Conservation (phyloP, 2,888 invertebrate species). For the Lobophora halterata region DNA sequence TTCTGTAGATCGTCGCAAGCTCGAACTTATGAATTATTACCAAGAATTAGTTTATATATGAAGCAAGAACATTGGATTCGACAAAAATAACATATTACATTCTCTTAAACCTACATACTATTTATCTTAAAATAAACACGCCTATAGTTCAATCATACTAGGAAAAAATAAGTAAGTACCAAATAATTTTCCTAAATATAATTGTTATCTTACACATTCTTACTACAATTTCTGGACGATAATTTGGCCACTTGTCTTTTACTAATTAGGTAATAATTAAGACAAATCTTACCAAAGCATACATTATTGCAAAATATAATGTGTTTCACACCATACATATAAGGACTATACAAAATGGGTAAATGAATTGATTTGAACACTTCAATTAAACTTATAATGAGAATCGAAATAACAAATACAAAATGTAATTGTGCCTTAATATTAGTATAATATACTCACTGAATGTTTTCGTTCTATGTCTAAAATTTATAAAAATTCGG, state of each 20-base stretch:
- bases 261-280: slow-evolving; percentile 54
- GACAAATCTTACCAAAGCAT: slow-evolving; percentile 48
- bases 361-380: slow-evolving; percentile 30
- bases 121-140: too few species aligned
- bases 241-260: slow-evolving; percentile 77
- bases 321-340: slow-evolving; percentile 35
- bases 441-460: slow-evolving; percentile 12
- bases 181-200: slow-evolving; percentile 17
- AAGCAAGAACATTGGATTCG: too few species aligned
- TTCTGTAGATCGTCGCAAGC: too few species aligned
- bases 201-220: slow-evolving; percentile 30
- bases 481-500: slow-evolving; percentile 16
- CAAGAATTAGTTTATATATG: too few species aligned
- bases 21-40: too few species aligned
- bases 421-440: slow-evolving; percentile 22
- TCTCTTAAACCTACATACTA: too few species aligned
- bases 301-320: slow-evolving; percentile 41
- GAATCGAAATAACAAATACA: slow-evolving; percentile 18
- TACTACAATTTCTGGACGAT: slow-evolving; percentile 59
- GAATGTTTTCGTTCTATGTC: slow-evolving; percentile 14
- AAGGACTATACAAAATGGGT: slow-evolving; percentile 17
- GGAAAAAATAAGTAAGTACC: slow-evolving; percentile 12
- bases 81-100: too few species aligned
- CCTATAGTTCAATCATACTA: slow-evolving; percentile 1
- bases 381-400: slow-evolving; percentile 21